phyloP scores from a whole-genome alignment of 2,888 invertebrate genomes.

The Hoplodrina ambigua region DNA sequence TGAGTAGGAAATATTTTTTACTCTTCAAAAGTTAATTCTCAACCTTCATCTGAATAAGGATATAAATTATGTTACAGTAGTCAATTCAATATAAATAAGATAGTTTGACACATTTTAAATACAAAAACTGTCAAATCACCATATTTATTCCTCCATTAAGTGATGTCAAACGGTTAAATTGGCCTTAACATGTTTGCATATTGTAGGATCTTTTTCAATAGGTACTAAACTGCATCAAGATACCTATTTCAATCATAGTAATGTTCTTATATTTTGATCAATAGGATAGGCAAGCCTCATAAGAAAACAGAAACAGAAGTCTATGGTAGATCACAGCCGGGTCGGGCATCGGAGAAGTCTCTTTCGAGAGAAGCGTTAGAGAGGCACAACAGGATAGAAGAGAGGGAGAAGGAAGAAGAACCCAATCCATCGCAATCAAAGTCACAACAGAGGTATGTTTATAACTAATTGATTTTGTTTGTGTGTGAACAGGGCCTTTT shows the following conservation, averaged over 20 bases:
- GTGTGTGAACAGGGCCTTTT: not conserved
- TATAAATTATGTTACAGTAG: too few relatives aligned
- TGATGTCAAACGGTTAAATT: too few relatives aligned
- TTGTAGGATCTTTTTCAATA: too few relatives aligned
- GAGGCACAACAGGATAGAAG: slow-evolving; percentile 78
- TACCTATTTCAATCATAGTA: too few relatives aligned
- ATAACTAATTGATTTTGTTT: not conserved
- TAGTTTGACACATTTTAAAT: too few relatives aligned
- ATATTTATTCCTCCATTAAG: too few relatives aligned
- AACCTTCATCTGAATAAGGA: too few relatives aligned
- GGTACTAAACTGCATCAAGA: not conserved
- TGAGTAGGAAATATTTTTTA: too few relatives aligned
- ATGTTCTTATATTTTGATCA: not conserved
- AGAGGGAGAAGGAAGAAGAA: slow-evolving; percentile 76
- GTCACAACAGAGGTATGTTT: slow-evolving; percentile 68
- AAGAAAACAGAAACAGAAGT: slow-evolving; percentile 84
- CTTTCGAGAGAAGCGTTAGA: slow-evolving; percentile 85
- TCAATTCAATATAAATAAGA: too few relatives aligned
- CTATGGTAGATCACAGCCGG: slow-evolving; percentile 84
- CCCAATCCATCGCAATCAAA: slow-evolving; percentile 60
- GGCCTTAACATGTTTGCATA: too few relatives aligned
- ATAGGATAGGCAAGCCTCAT: slow-evolving; percentile 90
- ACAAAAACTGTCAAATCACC: too few relatives aligned
- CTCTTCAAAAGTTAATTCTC: too few relatives aligned
- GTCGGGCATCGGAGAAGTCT: slow-evolving; percentile 87